These are phyloP conservation scores for Gisinianus flammeolus DNA, from an alignment of 2,888 invertebrate species.

Conservation along the genomic window DNA sequence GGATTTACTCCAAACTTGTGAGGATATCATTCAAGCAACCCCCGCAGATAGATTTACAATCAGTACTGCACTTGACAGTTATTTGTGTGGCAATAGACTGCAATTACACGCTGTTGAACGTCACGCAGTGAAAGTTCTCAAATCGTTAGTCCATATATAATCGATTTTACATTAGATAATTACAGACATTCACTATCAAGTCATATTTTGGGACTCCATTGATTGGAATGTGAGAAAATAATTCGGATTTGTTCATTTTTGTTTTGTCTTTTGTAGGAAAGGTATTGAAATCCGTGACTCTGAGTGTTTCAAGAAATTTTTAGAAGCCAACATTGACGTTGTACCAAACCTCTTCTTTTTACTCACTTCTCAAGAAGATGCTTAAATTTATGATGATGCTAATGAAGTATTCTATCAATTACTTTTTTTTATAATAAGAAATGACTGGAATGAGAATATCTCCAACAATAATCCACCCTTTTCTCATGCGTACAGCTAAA, in stretches of 20 bases:
- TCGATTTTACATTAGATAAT: neutral
- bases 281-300: constrained; percentile 9
- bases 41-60: constrained; percentile 16
- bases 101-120: neutral
- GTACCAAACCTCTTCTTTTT: constrained; percentile 21
- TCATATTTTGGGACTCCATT: too few relatives aligned
- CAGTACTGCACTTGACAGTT: constrained; percentile 7
- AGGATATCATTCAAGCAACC: constrained; percentile 7
- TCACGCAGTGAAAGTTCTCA: constrained; percentile 29
- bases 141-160: constrained; percentile 23
- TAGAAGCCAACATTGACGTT: constrained; percentile 10
- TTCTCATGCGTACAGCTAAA: too few relatives aligned
- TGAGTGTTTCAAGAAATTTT: constrained; percentile 17
- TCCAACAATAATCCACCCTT: too few relatives aligned
- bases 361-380: neutral
- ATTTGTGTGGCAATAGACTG: constrained; percentile 5
- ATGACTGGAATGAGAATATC: too few relatives aligned
- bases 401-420: too few relatives aligned
- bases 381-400: too few relatives aligned
- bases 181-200: too few relatives aligned
- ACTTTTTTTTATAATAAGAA: too few relatives aligned
- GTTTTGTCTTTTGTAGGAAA: constrained; percentile 13
- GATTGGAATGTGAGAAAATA: too few relatives aligned
- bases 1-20: constrained; percentile 19
- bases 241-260: neutral